Base-by-base conservation (phyloP, 1,140 invertebrate genomes). In the Zaprionus taronus region DNA sequence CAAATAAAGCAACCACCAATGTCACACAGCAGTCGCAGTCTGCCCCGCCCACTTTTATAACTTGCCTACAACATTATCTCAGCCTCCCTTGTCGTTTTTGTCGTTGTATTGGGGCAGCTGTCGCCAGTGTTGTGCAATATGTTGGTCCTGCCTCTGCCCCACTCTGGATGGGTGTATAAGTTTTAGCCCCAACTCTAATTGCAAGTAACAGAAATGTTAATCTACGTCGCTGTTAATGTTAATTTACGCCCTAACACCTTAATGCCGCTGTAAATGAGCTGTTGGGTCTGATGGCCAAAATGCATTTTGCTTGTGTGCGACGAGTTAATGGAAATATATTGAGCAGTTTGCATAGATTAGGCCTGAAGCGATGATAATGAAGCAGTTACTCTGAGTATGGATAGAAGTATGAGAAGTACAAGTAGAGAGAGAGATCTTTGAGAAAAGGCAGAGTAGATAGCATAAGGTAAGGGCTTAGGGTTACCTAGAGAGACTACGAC, bases 1-100 rank as follows among this genome's bases (percentile, higher is more conserved):
- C 65, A 60, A 78, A 75, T 79, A 75, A 79, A 79, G 65, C 76
- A 75, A 79, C 76, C 76, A 79, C 76, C 76, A 67, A 70, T 70
- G 72, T 74, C 72, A 62, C 67, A 14, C 44, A 72, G 31, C 41
- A 72, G 38, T 34, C 53, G 53, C 61, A 49, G n/a, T 14, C 38
- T 41, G 38, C 9, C 47, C 17, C 6, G n/a, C 41, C 44, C 11
- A 55, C 24, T 17, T 24, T 17, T 31, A 20, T 24, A 20, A 14
- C 17, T 44, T 47, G 41, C 47, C 12, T 36, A 26, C 31, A 62
- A 55, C 58, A 74, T 36, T 58, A 73, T 68, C 41, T 47, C 60
- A 60, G 22, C 62, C 41, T 64, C 24, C 31, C 41, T 38, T 9
- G 9, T 22, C 41, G 22, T 65, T n/a, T n/a, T n/a, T 14, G 38